A percentile compares a stretch with the other conserved stretches of the same genome.
Evolutionary conservation across 2,888 invertebrate species (phyloP).

Genomic region (Amiota minor): DNA sequence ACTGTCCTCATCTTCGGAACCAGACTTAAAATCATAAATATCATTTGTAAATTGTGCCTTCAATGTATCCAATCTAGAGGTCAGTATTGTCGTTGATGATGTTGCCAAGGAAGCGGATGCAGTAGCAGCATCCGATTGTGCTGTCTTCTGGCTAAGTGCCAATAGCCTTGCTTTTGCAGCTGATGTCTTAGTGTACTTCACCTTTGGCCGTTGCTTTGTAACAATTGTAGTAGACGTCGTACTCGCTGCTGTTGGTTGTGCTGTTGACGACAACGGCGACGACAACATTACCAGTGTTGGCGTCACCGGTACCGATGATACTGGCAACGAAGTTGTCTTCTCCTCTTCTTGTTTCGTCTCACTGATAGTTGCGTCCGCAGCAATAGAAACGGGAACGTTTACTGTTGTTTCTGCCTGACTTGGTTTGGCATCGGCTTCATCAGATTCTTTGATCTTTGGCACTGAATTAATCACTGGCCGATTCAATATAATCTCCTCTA

Average conservation of each 20-base stretch:
- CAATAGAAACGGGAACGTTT: too few relatives aligned
- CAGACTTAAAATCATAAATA: slow-evolving; percentile 72
- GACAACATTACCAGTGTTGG: background rate
- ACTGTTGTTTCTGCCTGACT: too few relatives aligned
- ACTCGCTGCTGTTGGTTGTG: background rate
- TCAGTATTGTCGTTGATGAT: background rate
- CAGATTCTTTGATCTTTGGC: background rate
- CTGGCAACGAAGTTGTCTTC: background rate
- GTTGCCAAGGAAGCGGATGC: background rate
- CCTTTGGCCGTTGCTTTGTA: slow-evolving; percentile 11
- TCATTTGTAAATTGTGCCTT: slow-evolving; percentile 54
- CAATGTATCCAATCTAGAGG: background rate
- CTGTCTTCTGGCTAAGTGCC: slow-evolving; percentile 35
- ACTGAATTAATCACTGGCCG: background rate
- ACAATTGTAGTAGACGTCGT: background rate
- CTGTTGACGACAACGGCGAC: too few relatives aligned
- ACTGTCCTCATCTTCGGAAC: slow-evolving; percentile 72
- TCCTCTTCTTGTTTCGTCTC: too few relatives aligned
- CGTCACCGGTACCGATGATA: background rate
- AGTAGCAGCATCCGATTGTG: background rate
- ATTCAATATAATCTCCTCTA: slow-evolving; percentile 57
- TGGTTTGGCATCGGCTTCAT: background rate
- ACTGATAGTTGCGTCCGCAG: too few relatives aligned
- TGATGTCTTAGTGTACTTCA: slow-evolving; percentile 51
- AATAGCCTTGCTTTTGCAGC: slow-evolving; percentile 54